Evolutionary conservation across 2,797 vertebrate species (phyloP).

Genomic region (Urocyon cinereoargenteus): DNA sequence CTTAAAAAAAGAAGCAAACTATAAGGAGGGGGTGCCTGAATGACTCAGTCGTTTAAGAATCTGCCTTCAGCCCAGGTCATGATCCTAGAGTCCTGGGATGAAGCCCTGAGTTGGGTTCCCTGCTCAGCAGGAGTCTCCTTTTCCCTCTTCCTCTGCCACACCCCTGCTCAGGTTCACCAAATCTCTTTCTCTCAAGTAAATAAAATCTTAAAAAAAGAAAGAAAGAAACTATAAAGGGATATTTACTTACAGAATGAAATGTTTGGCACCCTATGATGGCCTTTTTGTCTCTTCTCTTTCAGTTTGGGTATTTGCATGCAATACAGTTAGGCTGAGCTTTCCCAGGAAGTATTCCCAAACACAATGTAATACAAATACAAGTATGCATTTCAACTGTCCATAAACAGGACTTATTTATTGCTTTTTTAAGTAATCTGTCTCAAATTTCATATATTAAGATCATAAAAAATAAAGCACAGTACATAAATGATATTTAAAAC

Average conservation of each 20-base stretch:
- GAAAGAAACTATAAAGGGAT: background rate
- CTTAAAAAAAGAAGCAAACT: too few species aligned
- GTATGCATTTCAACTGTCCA: background rate
- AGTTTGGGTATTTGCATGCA: constrained; percentile 17
- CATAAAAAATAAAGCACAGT: background rate
- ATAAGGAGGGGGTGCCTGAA: too few species aligned
- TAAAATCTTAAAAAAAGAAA: background rate
- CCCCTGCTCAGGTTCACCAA: too few species aligned
- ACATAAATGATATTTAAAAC: background rate
- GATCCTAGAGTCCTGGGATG: too few species aligned
- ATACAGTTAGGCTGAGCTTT: constrained; percentile 46
- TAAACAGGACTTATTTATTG: constrained; percentile 14
- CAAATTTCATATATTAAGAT: constrained; percentile 56
- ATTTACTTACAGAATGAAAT: constrained; percentile 52
- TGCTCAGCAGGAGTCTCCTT: too few species aligned
- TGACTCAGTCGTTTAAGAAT: too few species aligned
- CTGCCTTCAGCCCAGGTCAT: too few species aligned
- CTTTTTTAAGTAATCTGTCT: constrained; percentile 15
- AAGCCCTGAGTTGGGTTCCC: too few species aligned
- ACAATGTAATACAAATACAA: constrained; percentile 32
- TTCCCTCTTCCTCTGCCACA: too few species aligned
- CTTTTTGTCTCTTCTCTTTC: constrained; percentile 9
- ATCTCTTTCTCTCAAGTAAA: too few species aligned
- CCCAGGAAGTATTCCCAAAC: constrained; percentile 10
- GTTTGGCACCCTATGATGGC: constrained; percentile 17